Percentiles rank a stretch among this genome's conserved stretches.
Evolutionary conservation across 2,113 vertebrate genomes (phyloP).

Genomic region (Anseranas semipalmata): DNA sequence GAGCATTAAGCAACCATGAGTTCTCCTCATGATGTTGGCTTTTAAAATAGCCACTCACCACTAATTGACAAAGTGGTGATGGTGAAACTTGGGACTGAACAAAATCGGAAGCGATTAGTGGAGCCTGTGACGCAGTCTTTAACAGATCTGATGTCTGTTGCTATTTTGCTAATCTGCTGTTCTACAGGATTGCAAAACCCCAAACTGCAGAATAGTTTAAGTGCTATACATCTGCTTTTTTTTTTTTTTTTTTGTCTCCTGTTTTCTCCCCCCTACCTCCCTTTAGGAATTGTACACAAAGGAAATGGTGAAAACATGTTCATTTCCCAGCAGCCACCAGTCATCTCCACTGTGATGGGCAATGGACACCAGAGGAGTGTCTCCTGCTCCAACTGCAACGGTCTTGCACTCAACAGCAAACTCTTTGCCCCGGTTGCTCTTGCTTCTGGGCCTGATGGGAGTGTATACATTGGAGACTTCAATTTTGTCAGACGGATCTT

Average conservation of each 20-base stretch:
- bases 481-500: constrained; percentile 94
- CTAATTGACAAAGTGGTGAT: not conserved
- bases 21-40: constrained; percentile 34
- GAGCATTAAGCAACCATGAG: constrained; percentile 52
- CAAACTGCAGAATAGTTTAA: not conserved
- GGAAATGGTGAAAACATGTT: constrained; percentile 97
- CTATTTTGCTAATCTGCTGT: not conserved
- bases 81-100: not conserved
- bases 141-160: not conserved
- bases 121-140: not conserved
- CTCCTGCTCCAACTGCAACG: constrained; percentile 89
- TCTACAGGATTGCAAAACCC: not conserved
- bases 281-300: constrained; percentile 94
- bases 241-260: not conserved
- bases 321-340: constrained; percentile 94
- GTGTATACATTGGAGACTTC: constrained; percentile 95
- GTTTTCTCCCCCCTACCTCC: not conserved
- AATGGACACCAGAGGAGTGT: constrained; percentile 92
- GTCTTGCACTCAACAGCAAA: constrained; percentile 88
- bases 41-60: constrained; percentile 55
- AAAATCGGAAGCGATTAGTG: not conserved
- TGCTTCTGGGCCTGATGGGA: constrained; percentile 91
- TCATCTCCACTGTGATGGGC: constrained; percentile 94
- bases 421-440: constrained; percentile 95
- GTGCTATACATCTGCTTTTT: not conserved